Base-by-base conservation (phyloP, 2,888 invertebrate genomes). In the Dryadula phaetusa region DNA sequence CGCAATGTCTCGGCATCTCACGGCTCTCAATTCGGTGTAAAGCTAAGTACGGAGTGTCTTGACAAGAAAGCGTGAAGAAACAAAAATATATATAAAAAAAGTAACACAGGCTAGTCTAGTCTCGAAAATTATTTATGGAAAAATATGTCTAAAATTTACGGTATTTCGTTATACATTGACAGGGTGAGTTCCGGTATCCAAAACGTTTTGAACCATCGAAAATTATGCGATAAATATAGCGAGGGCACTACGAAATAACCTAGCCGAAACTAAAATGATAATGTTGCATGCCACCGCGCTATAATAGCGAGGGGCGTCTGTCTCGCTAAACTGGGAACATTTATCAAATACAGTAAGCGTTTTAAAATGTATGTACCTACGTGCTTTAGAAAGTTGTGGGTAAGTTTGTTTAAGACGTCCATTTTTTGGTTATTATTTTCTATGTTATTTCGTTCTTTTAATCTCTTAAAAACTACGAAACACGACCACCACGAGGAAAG, bases 291-390 rank as follows among this genome's bases (percentile, higher is more conserved):
- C 73, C 77, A 69, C 71, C 69, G 66, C n/a, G 77, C 82, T 77
- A 86, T 89, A 85, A 88, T 73, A 58, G 66, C 65, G 75, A 77
- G 80, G 84, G 85, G 86, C 85, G 86, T 83, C 81, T 73, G 86
- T 84, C 82, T 74, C 78, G 66, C 77, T 79, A 80, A 84, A 76
- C 84, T 86, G 84, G 82, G 80, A 79, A 83, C 76, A 86, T 88
- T 86, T 85, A 84, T 88, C 83, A 84, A 82, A 60, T 82, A 87
- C 83, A 84, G 85, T 86, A 82, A 82, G 81, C 83, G 78, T 78
- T 82, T 84, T 79, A 83, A 86, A 85, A 70, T 66, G 44, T 63
- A n/a, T 37, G 8, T 46, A 22, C n/a, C 34, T 37, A 52, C 56
- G 49, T 61, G 42, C 32, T 37, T 58, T 46, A 46, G 3, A 46